Evolutionary conservation across 2,888 invertebrate genomes (phyloP).

Genomic region (Andrena minutula): DNA sequence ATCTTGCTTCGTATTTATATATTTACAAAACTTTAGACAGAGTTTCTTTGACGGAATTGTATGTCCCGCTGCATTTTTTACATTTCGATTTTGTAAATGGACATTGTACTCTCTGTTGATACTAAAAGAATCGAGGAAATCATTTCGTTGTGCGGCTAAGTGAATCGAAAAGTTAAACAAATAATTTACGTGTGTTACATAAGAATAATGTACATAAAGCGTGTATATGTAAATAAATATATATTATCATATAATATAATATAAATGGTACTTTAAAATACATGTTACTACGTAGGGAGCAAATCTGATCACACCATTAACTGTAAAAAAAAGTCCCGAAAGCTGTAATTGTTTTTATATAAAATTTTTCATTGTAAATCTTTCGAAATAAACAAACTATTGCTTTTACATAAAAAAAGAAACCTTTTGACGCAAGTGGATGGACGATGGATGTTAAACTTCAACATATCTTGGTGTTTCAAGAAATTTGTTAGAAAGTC

Average conservation of each 20-base stretch:
- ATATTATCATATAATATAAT: constrained; percentile 36
- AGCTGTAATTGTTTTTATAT: constrained; percentile 54
- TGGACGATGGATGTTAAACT: not conserved
- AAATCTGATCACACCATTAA: constrained; percentile 28
- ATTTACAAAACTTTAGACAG: constrained; percentile 24
- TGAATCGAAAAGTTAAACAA: constrained; percentile 22
- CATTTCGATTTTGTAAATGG: constrained; percentile 14
- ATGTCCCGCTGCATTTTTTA: not conserved
- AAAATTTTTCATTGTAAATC: constrained; percentile 53
- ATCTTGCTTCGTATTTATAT: constrained; percentile 2
- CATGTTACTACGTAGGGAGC: constrained; percentile 35
- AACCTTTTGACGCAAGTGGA: constrained; percentile 3
- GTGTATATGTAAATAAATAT: constrained; percentile 55
- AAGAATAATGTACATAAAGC: constrained; percentile 52
- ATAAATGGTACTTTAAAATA: constrained; percentile 46
- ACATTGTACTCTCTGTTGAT: constrained; percentile 5
- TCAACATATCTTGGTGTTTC: not conserved
- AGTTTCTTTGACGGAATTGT: not conserved
- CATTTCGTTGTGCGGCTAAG: constrained; percentile 16
- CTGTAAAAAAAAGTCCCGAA: constrained; percentile 42
- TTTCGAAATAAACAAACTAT: constrained; percentile 38
- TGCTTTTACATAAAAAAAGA: constrained; percentile 28
- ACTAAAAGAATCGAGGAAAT: not conserved
- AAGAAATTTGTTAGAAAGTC: not conserved
- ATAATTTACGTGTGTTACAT: constrained; percentile 42